Conservation (phyloP, 2,888 invertebrate genomes). For the Unio delphinus region DNA sequence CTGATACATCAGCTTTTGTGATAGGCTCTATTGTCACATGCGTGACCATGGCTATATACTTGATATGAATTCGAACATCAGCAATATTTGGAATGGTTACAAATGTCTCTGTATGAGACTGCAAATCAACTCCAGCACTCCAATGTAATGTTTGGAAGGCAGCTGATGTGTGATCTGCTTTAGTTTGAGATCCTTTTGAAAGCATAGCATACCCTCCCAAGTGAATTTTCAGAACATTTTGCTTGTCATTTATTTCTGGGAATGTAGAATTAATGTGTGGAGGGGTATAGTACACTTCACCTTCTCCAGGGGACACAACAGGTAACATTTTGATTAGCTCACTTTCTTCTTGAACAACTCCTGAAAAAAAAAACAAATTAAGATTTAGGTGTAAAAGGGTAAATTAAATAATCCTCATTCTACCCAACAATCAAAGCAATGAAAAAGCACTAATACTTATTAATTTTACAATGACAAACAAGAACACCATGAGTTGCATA, state of each 20-base stretch:
- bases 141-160: slow-evolving; percentile 41
- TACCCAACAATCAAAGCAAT: too few species aligned
- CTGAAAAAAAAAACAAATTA: neutral
- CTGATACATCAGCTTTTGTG: slow-evolving; percentile 83
- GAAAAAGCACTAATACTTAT: too few species aligned
- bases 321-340: slow-evolving; percentile 60
- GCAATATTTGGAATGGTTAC: slow-evolving; percentile 69
- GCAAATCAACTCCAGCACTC: slow-evolving; percentile 65
- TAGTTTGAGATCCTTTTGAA: neutral
- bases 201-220: slow-evolving; percentile 16
- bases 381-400: neutral
- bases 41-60: slow-evolving; percentile 68
- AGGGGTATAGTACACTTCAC: slow-evolving; percentile 81
- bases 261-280: slow-evolving; percentile 79
- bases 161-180: neutral
- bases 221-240: slow-evolving; percentile 38
- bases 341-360: slow-evolving; percentile 63
- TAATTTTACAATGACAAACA: too few species aligned
- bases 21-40: slow-evolving; percentile 73
- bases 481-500: too few species aligned
- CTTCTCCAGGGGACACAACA: slow-evolving; percentile 73
- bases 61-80: slow-evolving; percentile 72
- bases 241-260: slow-evolving; percentile 73
- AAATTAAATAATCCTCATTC: too few species aligned
- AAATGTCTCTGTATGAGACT: slow-evolving; percentile 66